Percentiles rank a stretch among this genome's conserved stretches.
These are phyloP conservation scores for Machimus atricapillus DNA, from an alignment of 2,888 invertebrate genomes.

Conservation along the genomic window DNA sequence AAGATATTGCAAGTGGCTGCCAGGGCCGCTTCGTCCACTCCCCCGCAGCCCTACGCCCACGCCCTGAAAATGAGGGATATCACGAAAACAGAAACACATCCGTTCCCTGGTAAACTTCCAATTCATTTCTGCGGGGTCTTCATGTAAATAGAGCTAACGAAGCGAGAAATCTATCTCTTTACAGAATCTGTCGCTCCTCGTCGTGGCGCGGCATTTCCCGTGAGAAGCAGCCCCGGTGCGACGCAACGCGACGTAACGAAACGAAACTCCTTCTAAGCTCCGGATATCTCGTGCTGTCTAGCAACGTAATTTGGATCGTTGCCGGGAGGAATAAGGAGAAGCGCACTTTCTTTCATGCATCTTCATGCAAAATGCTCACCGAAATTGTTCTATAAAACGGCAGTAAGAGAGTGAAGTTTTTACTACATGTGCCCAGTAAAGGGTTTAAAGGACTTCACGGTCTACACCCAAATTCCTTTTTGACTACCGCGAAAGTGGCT, in stretches of 20 bases:
- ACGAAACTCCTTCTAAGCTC: not conserved
- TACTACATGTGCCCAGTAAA: not conserved
- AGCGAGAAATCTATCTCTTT: conserved; percentile 40
- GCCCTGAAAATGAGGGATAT: not conserved
- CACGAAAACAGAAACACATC: conserved; percentile 1
- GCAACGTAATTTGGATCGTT: not conserved
- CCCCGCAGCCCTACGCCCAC: not conserved
- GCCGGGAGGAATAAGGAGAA: not conserved
- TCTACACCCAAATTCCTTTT: not conserved
- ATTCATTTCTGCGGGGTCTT: conserved; percentile 42
- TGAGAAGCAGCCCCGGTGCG: not conserved
- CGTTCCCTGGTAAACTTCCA: conserved; percentile 1
- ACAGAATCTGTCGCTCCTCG: not conserved
- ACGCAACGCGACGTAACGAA: not conserved
- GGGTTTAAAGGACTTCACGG: not conserved
- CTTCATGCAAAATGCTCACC: not conserved
- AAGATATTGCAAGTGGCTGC: not conserved
- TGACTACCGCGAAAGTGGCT: not conserved
- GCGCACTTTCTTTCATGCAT: not conserved
- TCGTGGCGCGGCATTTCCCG: not conserved
- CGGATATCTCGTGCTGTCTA: not conserved
- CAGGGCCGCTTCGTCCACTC: not conserved
- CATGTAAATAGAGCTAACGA: conserved; percentile 46
- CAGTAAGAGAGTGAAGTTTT: not conserved
- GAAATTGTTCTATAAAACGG: not conserved